Evolutionary conservation across 2,888 invertebrate genomes (phyloP).

Genomic region (Netelia fuscicornis): DNA sequence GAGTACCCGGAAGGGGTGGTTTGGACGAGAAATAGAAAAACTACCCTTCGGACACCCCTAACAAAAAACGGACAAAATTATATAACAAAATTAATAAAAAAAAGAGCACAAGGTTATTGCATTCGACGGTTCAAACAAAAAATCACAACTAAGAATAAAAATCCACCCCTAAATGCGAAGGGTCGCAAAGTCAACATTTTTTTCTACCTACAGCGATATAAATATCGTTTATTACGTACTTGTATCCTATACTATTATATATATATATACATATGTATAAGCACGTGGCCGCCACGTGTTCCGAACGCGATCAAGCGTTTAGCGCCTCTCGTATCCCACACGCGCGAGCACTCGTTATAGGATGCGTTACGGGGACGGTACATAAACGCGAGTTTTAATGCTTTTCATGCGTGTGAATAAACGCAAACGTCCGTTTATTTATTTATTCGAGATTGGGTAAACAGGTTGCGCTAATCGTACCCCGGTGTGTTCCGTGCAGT

Average conservation of each 20-base stretch:
- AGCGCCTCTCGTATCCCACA: background rate
- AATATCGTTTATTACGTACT: too few relatives aligned
- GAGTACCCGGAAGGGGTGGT: too few relatives aligned
- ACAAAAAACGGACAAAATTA: too few relatives aligned
- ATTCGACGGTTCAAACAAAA: too few relatives aligned
- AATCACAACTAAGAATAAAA: too few relatives aligned
- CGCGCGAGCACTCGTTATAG: slow-evolving; percentile 29
- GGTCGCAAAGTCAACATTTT: too few relatives aligned
- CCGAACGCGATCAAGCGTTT: slow-evolving; percentile 39
- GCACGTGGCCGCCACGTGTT: slow-evolving; percentile 61
- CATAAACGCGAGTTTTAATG: background rate
- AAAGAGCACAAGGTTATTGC: too few relatives aligned
- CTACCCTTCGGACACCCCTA: too few relatives aligned
- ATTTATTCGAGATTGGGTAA: slow-evolving; percentile 62
- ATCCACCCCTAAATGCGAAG: too few relatives aligned
- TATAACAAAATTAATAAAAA: too few relatives aligned
- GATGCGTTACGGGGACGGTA: slow-evolving; percentile 27
- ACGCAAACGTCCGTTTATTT: slow-evolving; percentile 60
- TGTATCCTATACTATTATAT: background rate
- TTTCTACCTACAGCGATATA: too few relatives aligned
- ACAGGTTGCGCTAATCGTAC: slow-evolving; percentile 60
- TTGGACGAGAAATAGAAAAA: too few relatives aligned
- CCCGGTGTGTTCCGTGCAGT: slow-evolving; percentile 36
- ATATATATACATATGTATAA: background rate
- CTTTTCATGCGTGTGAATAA: slow-evolving; percentile 21